Evolutionary conservation across 2,888 invertebrate genomes (phyloP).

Genomic region (Hydraecia micacea): DNA sequence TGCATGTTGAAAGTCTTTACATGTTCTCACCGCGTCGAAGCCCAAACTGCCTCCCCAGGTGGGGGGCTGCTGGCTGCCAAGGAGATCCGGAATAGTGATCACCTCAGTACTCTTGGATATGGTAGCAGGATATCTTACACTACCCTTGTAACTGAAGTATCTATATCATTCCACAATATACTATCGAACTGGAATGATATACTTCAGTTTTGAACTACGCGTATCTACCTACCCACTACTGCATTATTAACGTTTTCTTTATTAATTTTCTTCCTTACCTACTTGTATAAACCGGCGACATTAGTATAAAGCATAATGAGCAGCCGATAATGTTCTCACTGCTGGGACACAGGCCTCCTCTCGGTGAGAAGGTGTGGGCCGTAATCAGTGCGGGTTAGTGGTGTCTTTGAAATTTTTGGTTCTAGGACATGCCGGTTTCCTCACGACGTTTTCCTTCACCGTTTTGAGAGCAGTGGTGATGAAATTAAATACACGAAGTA

Average conservation of each 20-base stretch:
- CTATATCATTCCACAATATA: background rate
- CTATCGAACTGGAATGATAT: background rate
- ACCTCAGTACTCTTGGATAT: constrained; percentile 98
- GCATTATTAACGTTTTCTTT: background rate
- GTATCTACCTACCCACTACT: background rate
- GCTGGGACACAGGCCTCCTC: background rate
- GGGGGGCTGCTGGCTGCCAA: constrained; percentile 98
- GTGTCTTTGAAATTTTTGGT: background rate
- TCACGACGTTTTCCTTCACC: too few relatives aligned
- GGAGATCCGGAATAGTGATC: constrained; percentile 99
- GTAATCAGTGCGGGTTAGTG: background rate
- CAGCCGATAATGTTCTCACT: background rate
- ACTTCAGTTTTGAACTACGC: background rate
- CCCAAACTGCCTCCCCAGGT: constrained; percentile 88
- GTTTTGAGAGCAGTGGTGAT: too few relatives aligned
- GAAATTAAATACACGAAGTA: too few relatives aligned
- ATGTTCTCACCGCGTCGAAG: constrained; percentile 76
- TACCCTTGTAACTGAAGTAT: constrained; percentile 55
- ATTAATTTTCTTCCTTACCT: background rate
- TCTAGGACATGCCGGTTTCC: too few relatives aligned
- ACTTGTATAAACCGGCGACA: background rate
- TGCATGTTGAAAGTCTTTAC: background rate
- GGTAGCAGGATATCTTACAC: constrained; percentile 80
- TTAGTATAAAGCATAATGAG: background rate
- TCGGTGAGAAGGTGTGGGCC: background rate